Evolutionary conservation across 2,113 vertebrate species (phyloP).

Genomic region (Oenanthe melanoleuca): DNA sequence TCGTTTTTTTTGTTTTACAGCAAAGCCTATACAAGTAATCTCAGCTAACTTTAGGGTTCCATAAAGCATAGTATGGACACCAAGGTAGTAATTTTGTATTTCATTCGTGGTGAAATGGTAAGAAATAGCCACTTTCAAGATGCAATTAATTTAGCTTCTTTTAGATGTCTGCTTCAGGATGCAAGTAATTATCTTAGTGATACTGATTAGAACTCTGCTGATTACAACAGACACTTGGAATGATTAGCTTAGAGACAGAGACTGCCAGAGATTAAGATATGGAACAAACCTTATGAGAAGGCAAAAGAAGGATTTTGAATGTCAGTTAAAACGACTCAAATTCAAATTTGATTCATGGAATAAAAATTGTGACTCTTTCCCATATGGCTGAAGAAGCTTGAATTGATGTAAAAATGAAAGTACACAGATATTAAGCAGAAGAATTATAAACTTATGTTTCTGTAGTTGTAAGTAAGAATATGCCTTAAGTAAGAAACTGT

Average conservation of each 20-base stretch:
- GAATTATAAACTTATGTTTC: no score
- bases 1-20: neutral
- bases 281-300: neutral
- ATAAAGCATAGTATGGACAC: neutral
- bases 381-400: no score
- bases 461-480: no score
- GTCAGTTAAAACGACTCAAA: neutral
- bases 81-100: neutral
- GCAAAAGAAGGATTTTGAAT: neutral
- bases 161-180: slow-evolving; percentile 8
- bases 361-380: neutral
- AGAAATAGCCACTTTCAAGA: neutral
- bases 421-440: no score
- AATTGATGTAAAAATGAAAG: no score
- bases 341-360: neutral
- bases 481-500: no score
- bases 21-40: neutral
- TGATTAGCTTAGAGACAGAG: slow-evolving; percentile 7
- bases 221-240: slow-evolving; percentile 47
- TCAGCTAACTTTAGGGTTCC: neutral
- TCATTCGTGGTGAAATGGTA: neutral
- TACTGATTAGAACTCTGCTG: slow-evolving; percentile 30
- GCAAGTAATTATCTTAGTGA: slow-evolving; percentile 26
- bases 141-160: slow-evolving; percentile 14
- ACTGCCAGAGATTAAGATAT: neutral